phyloP scores from a whole-genome alignment of 2,888 invertebrate genomes.

The Drosophila incognita region DNA sequence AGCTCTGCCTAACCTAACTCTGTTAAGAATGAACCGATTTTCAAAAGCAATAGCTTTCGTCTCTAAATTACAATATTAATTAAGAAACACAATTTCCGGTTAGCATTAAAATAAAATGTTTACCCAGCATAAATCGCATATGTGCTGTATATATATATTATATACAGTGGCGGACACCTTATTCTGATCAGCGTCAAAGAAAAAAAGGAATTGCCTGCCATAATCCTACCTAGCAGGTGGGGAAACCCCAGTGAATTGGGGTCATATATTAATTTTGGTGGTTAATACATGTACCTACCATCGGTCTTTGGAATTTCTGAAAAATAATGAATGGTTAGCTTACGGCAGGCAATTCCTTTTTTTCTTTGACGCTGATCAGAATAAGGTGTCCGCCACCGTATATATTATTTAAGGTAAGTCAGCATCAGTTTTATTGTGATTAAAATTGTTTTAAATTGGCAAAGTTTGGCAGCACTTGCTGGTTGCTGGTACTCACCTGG shows the following conservation, averaged over 20 bases:
- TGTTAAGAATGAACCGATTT: not conserved
- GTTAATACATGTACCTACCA: too few species aligned
- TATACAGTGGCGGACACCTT: too few species aligned
- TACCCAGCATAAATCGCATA: not conserved
- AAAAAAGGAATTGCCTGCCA: too few species aligned
- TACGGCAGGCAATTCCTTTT: too few species aligned
- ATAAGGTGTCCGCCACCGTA: too few species aligned
- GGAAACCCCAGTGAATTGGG: too few species aligned
- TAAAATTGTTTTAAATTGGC: constrained; percentile 2
- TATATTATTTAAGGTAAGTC: not conserved
- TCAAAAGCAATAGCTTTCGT: not conserved
- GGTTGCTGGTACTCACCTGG: constrained; percentile 62
- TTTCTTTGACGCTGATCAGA: too few species aligned
- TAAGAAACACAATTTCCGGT: not conserved
- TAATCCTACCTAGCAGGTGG: too few species aligned
- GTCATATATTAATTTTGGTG: too few species aligned
- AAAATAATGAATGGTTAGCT: too few species aligned
- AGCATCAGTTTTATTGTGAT: not conserved
- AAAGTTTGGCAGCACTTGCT: not conserved
- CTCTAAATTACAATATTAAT: not conserved
- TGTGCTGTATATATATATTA: not conserved
- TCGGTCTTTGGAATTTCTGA: too few species aligned
- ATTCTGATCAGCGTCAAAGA: too few species aligned
- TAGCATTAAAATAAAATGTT: not conserved
- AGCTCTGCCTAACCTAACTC: not conserved